Base-by-base conservation (phyloP, 2,888 invertebrate species). In the Rhingia rostrata region DNA sequence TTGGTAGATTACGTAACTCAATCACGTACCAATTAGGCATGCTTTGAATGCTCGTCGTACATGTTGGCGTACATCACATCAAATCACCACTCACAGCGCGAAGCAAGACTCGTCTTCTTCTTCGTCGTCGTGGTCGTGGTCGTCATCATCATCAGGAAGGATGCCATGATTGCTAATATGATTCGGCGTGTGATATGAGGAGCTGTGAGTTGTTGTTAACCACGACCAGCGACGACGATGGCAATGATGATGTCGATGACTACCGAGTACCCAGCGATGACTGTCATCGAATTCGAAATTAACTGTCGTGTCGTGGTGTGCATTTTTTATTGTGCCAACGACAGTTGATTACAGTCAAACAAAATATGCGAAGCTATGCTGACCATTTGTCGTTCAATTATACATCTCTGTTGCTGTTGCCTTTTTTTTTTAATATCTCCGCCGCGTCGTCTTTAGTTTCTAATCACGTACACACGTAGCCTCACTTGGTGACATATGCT, bases 21-120 rank as follows among this genome's bases (percentile, higher is more conserved):
- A 60, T 84, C 84, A 84, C 80, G 84, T 84, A 80, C 35, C 72
- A 84, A 84, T 84, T 84, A 80, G 80, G 70, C 84, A 84, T 84
- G 84, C 74, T 37, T 61, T 54, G 75, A 74, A 75, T 84, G 84
- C 70, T 70, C 74, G 43, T 75, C 69, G 73, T 63, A 79, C 79
- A 84, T 84, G 83, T 33, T 54, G 64, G 61, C 66, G 72, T 58
- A 56, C 70, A 72, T 37, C 58, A 43, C 60, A 53, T 66, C 61
- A 54, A 35, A 37, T 53, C 75, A 39, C 6, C 49, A 51, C 58
- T 41, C 66, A 41, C 22, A 22, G 22, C 22, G 1, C 47, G 41
- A 47, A 43, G 47, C 39, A 45, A 14, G 32, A 51, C 7, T 49
- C 6, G 22, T 49, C 49, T 22, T 49, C 30, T 35, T 9, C 47